Base-by-base conservation (phyloP, 1,140 invertebrate genomes). In the Monochamus saltuarius region DNA sequence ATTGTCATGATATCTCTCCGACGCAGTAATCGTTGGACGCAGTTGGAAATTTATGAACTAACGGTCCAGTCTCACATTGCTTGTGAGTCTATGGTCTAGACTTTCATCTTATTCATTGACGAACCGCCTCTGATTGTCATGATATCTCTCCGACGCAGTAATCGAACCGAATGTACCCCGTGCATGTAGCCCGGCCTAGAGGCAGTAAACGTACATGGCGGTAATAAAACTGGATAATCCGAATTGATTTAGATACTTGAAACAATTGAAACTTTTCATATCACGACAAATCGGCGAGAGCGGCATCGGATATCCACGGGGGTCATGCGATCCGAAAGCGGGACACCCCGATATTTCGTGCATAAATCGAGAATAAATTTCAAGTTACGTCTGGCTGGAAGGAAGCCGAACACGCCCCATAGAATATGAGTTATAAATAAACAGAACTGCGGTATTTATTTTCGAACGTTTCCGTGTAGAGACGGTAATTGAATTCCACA, bases 241-340 rank as follows among this genome's bases (percentile, higher is more conserved):
- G 22, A 29, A 29, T 29, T 29, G 22, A 29, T 29, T 29, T 29
- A 29, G 22, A 29, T 29, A 29, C 22, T 53, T 17, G 51, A 53
- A 53, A 53, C 38, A 36, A 53, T 40, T 39, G 51, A 39, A 53
- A 53, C 38, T 38, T 53, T 53, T 53, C 51, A n/a, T 53, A 53
- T 40, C 51, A 53, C 40, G 51, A 53, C 40, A 53, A 53, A 53
- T 39, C 36, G 36, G 4, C 40, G 51, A 53, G 36, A 53, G 13
- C 53, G 42, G 36, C 16, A 45, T 39, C 37, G 42, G 19, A 56
- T 45, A 56, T 56, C 19, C 53, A 45, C 45, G 53, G 22, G 42
- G 53, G 53, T 56, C 53, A 56, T 56, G 53, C 53, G 53, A 56
- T 56, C 53, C 53, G 39, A 56, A 56, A 56, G 45, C 45, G 46